Evolutionary conservation across 2,113 vertebrate genomes (phyloP).

Genomic region (Anser brachyrhynchus): DNA sequence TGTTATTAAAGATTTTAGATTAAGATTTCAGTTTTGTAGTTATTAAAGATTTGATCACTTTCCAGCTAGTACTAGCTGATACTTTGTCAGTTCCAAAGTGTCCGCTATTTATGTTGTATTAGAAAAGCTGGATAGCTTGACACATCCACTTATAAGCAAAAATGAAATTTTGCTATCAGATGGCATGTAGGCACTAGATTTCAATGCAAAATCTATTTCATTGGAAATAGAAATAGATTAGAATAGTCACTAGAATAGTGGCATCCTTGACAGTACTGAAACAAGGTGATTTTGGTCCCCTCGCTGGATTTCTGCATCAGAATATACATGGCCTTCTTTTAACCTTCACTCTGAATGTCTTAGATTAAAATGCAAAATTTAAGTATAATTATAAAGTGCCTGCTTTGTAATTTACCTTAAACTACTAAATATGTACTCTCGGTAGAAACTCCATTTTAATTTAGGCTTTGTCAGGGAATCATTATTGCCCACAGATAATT

Average conservation of each 20-base stretch:
- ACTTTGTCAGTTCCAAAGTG: neutral
- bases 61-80: neutral
- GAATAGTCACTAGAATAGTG: too few relatives aligned
- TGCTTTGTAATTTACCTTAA: slow-evolving; percentile 4
- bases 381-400: neutral
- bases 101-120: slow-evolving; percentile 14
- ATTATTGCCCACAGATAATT: slow-evolving; percentile 40
- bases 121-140: slow-evolving; percentile 40
- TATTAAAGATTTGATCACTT: slow-evolving; percentile 66
- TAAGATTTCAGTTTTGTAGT: slow-evolving; percentile 41
- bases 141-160: slow-evolving; percentile 14
- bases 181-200: neutral
- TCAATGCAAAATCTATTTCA: neutral
- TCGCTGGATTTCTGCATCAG: neutral
- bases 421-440: neutral
- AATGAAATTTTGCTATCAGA: slow-evolving; percentile 54
- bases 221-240: neutral
- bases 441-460: slow-evolving; percentile 25
- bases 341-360: neutral
- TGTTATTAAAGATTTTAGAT: slow-evolving; percentile 67
- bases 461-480: slow-evolving; percentile 13
- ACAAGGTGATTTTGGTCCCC: neutral
- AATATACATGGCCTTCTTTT: neutral
- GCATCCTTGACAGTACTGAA: neutral
- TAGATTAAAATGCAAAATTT: neutral